Base-by-base conservation (phyloP, 2,797 vertebrate genomes). In the Mormyrops boulengeri region DNA sequence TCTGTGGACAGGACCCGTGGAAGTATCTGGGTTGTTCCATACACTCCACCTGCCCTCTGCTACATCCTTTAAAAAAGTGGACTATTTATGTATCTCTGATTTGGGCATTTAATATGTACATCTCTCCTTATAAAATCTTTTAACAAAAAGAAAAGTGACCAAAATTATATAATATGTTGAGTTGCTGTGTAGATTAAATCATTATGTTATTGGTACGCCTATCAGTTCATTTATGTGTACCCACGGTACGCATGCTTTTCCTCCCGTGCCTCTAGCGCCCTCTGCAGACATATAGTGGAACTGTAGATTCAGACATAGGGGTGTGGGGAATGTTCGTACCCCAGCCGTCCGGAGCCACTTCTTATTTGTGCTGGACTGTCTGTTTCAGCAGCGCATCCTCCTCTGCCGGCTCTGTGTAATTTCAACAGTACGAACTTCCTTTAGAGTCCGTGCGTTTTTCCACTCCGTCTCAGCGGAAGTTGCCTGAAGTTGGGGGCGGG, bases 381-480 rank as follows among this genome's bases (percentile, higher is more conserved):
- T 44, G 49, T 34, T 22, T 86, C 22, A 6, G 85, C 26, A 47
- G 12, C 47, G 22, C 69, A 38, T 53, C 52, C 26, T 86, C 50
- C 22, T 86, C 77, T 19, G 17, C n/a, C 49, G 3, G 52, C 85
- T 55, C 69, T 34, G 30, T 17, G 22, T 34, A 53, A 34, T 55
- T 34, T n/a, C 85, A 12, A 12, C 50, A 87, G 60, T 41, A 30
- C 41, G 50, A 89, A 90, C 90, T 90, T 89, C 88, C 90, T 89
- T 53, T 53, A 88, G 66, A 69, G 52, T 86, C 60, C 80, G n/a
- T 62, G 41, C 88, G 88, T 89, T 90, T 47, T 49, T 26, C 84
- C 84, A 9, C 41, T 34, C 60, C 34, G 26, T 89, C 38, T 89
- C 41, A 90, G 87, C 88, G 90, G 90, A 90, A 90, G 90, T 90